Percentiles rank a stretch among this genome's conserved stretches.
Evolutionary conservation across 2,888 invertebrate species (phyloP).

Genomic region (Stegana nigrithorax): DNA sequence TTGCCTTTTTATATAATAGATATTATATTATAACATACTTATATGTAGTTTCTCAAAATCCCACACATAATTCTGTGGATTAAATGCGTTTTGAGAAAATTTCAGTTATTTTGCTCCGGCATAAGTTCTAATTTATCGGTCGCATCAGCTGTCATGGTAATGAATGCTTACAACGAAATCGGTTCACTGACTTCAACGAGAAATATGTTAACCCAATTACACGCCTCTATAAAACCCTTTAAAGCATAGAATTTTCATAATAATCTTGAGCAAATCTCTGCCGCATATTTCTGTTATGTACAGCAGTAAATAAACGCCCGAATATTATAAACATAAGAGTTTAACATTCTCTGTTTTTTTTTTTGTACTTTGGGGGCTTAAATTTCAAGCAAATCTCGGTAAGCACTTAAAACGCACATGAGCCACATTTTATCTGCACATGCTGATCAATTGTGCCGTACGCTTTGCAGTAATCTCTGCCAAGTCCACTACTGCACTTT

Average conservation of each 20-base stretch:
- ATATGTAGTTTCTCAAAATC: no score
- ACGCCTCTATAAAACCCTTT: conserved; percentile 5
- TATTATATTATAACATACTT: no score
- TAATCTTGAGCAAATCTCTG: conserved; percentile 11
- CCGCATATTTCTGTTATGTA: conserved; percentile 7
- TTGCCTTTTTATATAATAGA: no score
- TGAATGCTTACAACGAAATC: no score
- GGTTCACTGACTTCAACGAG: no score
- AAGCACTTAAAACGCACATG: neutral
- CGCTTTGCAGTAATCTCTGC: conserved; percentile 8
- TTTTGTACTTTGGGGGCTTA: neutral
- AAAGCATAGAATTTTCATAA: conserved; percentile 11
- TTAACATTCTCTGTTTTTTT: neutral
- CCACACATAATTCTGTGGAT: no score
- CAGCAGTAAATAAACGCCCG: neutral
- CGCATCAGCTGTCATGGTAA: no score
- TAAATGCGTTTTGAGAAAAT: no score
- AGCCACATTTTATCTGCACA: neutral
- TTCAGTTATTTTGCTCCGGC: no score
- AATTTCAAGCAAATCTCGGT: no score
- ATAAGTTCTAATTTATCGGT: no score
- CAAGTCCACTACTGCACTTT: conserved; percentile 14
- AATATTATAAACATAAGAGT: neutral
- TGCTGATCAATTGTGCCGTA: conserved; percentile 11
- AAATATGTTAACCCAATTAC: conserved; percentile 14